Percentiles rank a stretch among this genome's conserved stretches.
Conservation (phyloP, 2,797 vertebrate genomes). For the Phoebastria nigripes region DNA sequence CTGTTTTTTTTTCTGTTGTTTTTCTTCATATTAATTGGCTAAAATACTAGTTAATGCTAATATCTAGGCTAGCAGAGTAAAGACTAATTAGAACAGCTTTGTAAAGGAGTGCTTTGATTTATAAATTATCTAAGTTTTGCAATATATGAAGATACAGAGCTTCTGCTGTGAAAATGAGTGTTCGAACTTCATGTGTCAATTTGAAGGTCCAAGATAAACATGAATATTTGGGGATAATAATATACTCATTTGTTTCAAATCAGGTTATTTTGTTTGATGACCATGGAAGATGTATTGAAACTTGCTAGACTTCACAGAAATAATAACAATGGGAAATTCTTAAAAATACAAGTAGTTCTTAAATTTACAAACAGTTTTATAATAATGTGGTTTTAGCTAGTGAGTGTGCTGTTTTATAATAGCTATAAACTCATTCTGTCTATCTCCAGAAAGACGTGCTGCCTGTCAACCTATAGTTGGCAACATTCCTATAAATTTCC, state of each 20-base stretch:
- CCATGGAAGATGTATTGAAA: accelerated
- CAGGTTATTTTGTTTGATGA: neutral
- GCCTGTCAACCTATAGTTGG: neutral
- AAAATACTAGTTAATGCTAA: neutral
- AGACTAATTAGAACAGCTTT: neutral
- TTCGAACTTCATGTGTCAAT: neutral
- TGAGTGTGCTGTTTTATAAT: neutral
- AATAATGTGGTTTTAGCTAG: neutral
- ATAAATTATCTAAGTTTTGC: neutral
- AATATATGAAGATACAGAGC: neutral
- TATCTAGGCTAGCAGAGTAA: neutral
- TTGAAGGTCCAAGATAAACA: neutral
- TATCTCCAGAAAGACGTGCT: neutral
- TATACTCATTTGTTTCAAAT: neutral
- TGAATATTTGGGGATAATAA: neutral
- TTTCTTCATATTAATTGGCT: neutral
- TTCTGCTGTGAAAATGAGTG: neutral
- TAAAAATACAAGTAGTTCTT: neutral
- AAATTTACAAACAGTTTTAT: neutral
- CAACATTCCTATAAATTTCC: neutral
- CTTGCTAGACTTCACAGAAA: neutral
- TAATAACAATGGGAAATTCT: neutral
- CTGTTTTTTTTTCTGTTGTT: neutral
- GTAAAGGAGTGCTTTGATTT: neutral
- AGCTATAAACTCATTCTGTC: neutral